Evolutionary conservation across 2,113 vertebrate species (phyloP).

Genomic region (Phyllostomus hastatus): DNA sequence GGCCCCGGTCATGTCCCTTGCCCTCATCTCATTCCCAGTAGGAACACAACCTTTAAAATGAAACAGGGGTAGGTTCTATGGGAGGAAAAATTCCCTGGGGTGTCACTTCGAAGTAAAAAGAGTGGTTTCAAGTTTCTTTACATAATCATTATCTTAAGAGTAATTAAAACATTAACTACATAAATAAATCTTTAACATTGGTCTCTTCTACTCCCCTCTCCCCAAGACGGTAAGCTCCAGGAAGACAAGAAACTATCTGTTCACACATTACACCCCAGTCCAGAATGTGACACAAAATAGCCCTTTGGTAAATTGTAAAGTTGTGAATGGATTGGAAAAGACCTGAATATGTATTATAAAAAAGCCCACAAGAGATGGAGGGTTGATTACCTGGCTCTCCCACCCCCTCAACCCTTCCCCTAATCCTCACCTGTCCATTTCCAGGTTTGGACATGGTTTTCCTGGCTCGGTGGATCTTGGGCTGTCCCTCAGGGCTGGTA

Average conservation of each 20-base stretch:
- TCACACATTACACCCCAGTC: neutral
- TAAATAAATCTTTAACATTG: neutral
- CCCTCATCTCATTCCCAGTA: neutral
- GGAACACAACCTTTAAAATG: neutral
- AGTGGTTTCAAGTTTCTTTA: neutral
- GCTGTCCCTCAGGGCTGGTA: conserved; percentile 67
- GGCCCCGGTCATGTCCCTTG: neutral
- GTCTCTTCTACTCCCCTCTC: neutral
- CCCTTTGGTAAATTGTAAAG: neutral
- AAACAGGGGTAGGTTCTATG: neutral
- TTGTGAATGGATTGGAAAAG: neutral
- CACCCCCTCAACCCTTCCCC: neutral
- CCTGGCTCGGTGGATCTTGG: conserved; percentile 90
- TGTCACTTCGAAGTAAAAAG: neutral
- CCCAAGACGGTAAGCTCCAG: neutral
- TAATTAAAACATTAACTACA: neutral
- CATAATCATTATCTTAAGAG: neutral
- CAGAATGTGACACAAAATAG: neutral
- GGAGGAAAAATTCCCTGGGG: neutral
- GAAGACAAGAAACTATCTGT: neutral
- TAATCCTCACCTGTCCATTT: conserved; percentile 82
- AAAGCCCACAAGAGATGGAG: neutral
- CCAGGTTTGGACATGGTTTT: conserved; percentile 92
- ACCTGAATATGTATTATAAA: neutral
- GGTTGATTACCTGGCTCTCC: neutral